Evolutionary conservation across 2,888 invertebrate genomes (phyloP).

Genomic region (Aphrophora alni): DNA sequence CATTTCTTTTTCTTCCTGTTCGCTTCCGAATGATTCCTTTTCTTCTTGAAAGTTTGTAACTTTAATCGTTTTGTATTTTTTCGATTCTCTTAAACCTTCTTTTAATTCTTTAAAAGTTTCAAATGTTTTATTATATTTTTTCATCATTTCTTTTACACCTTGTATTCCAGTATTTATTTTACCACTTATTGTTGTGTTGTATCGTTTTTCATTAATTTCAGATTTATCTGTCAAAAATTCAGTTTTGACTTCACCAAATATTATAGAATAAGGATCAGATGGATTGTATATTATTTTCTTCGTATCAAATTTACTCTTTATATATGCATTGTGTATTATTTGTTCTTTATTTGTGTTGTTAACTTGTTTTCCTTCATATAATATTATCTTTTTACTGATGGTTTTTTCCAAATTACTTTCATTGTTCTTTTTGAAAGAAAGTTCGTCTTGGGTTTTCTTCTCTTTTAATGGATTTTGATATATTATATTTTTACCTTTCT

Average conservation of each 20-base stretch:
- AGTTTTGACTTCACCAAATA: conserved; percentile 32
- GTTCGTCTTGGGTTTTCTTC: not conserved
- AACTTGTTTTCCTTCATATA: not conserved
- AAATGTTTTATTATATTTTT: conserved; percentile 34
- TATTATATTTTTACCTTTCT: not conserved
- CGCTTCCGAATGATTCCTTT: conserved; percentile 48
- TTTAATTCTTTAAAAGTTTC: conserved; percentile 52
- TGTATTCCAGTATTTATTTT: not conserved
- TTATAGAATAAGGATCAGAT: conserved; percentile 32
- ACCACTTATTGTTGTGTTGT: not conserved
- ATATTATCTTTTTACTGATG: not conserved
- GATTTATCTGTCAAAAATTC: conserved; percentile 28
- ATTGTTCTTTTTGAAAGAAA: not conserved
- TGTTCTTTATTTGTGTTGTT: not conserved
- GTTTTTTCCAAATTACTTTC: not conserved
- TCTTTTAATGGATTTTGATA: not conserved
- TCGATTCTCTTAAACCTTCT: conserved; percentile 51
- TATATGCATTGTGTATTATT: not conserved
- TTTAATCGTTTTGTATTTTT: conserved; percentile 43
- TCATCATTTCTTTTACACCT: conserved; percentile 9
- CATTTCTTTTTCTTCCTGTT: conserved; percentile 32
- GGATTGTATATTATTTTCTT: conserved; percentile 31
- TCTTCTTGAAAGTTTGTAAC: conserved; percentile 46
- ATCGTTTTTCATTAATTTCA: not conserved
- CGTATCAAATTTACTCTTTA: not conserved